Conservation (phyloP, 2,113 vertebrate genomes). For the Rousettus leschenaultii region DNA sequence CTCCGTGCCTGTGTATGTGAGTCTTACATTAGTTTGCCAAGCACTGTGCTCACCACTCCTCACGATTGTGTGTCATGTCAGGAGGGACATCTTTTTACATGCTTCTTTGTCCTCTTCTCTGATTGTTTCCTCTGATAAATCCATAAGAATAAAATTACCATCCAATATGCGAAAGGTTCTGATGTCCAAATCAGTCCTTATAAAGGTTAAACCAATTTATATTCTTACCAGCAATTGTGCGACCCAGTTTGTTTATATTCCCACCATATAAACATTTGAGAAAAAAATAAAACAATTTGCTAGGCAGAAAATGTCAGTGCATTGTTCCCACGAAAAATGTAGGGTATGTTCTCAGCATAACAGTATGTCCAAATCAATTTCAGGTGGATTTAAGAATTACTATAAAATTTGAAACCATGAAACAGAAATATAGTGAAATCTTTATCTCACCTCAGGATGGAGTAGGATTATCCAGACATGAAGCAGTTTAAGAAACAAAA, state of each 20-base stretch:
- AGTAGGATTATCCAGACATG: not conserved
- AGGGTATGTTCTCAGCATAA: not conserved
- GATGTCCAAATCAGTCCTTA: not conserved
- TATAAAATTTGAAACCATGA: not conserved
- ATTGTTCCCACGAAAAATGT: not conserved
- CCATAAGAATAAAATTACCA: not conserved
- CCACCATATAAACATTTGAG: not conserved
- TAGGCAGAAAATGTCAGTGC: not conserved
- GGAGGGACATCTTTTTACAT: too few relatives aligned
- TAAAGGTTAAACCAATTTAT: not conserved
- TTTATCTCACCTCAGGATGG: not conserved
- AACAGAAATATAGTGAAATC: not conserved
- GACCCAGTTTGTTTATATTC: not conserved
- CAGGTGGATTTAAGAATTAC: not conserved
- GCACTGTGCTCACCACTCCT: not conserved
- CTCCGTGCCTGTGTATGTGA: too few relatives aligned
- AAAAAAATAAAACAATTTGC: not conserved
- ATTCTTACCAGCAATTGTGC: not conserved
- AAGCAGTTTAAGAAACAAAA: not conserved
- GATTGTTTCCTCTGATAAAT: not conserved
- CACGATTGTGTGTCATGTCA: rapidly evolving
- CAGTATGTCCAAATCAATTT: not conserved
- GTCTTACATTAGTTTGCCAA: not conserved
- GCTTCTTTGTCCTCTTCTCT: not conserved
- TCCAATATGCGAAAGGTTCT: not conserved